Base-by-base conservation (phyloP, 1,140 invertebrate genomes). In the Aphelenchoides fujianensis region DNA sequence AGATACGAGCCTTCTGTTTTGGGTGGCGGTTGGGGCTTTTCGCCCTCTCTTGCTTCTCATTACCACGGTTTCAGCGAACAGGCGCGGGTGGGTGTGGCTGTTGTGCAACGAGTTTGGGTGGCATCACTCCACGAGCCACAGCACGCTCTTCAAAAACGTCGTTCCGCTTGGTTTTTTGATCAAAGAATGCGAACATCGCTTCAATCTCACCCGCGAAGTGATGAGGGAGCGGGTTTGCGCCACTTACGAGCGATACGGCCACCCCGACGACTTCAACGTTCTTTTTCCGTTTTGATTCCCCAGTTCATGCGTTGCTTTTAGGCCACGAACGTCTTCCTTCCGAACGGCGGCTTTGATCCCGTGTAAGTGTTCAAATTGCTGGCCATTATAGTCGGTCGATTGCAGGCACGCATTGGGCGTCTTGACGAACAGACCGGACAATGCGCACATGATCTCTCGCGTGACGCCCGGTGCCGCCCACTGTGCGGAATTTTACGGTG, bases 401-500 rank as follows among this genome's bases (percentile, higher is more conserved):
- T n/a, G n/a, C n/a, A 35, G n/a, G 5, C 34, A 28, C 30, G 54
- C 41, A 19, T 31, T 12, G 31, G 9, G 19, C 27, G 5, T 12
- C n/a, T 61, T n/a, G n/a, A n/a, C n/a, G n/a, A n/a, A n/a, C n/a
- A n/a, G n/a, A n/a, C n/a, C 36, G 16, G 28, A 2, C 28, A n/a
- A 2, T 16, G n/a, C 16, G 30, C 16, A 19, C 30, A 68, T 1
- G 23, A 16, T 67, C 27, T 2, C n/a, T 1, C 12, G 16, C 12
- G 1, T 0, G 16, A 66, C n/a, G 12, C 23, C 41, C 12, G 41
- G 41, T 16, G 41, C 23, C 37, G 79, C 76, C n/a, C 79, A 81
- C 48, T 81, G 79, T 57, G 73, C 72, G n/a, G 79, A 81, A 27
- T 82, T 81, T 80, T 81, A 81, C 36, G n/a, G n/a, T n/a, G n/a